Evolutionary conservation across 2,888 invertebrate species (phyloP).

Genomic region (Heliconius charithonia): DNA sequence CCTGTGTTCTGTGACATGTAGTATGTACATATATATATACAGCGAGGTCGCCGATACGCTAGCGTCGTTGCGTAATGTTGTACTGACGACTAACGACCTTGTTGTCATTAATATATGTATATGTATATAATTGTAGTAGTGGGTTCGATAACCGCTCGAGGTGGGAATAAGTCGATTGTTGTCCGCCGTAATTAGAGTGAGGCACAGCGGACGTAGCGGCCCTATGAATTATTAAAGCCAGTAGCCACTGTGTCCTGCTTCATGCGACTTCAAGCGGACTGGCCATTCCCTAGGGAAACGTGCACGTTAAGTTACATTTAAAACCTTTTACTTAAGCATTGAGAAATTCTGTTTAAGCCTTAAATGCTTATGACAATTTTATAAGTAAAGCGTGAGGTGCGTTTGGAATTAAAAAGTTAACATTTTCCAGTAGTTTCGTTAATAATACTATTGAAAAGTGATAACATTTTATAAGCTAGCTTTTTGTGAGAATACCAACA

Average conservation of each 20-base stretch:
- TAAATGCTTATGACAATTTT: too few species aligned
- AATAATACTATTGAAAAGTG: background rate
- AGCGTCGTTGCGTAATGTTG: slow-evolving; percentile 61
- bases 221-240: slow-evolving; percentile 75
- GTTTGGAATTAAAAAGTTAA: too few species aligned
- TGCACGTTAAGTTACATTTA: slow-evolving; percentile 14
- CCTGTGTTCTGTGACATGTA: slow-evolving; percentile 61
- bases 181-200: slow-evolving; percentile 67
- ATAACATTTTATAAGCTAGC: background rate
- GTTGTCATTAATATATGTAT: slow-evolving; percentile 62
- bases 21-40: background rate
- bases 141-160: slow-evolving; percentile 74
- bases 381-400: background rate
- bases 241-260: slow-evolving; percentile 53
- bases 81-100: slow-evolving; percentile 69
- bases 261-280: slow-evolving; percentile 68
- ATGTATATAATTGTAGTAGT: slow-evolving; percentile 52
- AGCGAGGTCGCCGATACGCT: slow-evolving; percentile 66
- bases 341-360: background rate
- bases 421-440: background rate
- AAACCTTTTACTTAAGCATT: background rate
- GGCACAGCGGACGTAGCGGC: slow-evolving; percentile 61
- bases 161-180: slow-evolving; percentile 70
- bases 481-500: background rate
- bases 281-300: slow-evolving; percentile 71